Conservation (phyloP, 2,113 vertebrate genomes). For the Illadopsis cleaveri region DNA sequence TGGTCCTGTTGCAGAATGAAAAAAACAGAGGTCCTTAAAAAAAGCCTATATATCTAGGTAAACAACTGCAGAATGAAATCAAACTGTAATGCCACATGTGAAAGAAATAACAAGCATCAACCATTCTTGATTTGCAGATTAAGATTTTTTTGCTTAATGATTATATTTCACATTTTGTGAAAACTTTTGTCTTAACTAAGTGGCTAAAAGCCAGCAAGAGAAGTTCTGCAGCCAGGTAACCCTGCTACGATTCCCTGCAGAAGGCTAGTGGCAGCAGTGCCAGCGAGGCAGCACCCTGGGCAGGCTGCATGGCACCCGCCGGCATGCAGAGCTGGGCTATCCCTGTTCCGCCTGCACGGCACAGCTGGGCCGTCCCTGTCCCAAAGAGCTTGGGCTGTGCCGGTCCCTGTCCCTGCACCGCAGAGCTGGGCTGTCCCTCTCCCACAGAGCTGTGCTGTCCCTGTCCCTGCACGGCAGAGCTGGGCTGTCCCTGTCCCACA, state of each 20-base stretch:
- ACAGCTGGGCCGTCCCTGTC: neutral
- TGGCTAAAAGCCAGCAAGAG: neutral
- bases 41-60: neutral
- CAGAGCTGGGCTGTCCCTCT: neutral
- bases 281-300: neutral
- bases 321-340: neutral
- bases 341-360: neutral
- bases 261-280: rapidly evolving
- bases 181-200: neutral
- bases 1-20: neutral
- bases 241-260: rapidly evolving
- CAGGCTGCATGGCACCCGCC: rapidly evolving
- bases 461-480: no score
- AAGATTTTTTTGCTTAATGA: neutral
- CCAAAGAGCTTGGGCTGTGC: neutral
- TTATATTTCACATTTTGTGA: neutral
- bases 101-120: neutral
- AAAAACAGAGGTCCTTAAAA: neutral
- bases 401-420: no score
- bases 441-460: neutral
- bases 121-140: neutral
- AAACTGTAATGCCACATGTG: neutral
- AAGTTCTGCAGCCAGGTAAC: neutral
- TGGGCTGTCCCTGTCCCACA: neutral
- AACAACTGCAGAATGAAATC: neutral